These are phyloP conservation scores for Pseudonaja textilis DNA, from an alignment of 2,113 vertebrate genomes.

Conservation along the genomic window DNA sequence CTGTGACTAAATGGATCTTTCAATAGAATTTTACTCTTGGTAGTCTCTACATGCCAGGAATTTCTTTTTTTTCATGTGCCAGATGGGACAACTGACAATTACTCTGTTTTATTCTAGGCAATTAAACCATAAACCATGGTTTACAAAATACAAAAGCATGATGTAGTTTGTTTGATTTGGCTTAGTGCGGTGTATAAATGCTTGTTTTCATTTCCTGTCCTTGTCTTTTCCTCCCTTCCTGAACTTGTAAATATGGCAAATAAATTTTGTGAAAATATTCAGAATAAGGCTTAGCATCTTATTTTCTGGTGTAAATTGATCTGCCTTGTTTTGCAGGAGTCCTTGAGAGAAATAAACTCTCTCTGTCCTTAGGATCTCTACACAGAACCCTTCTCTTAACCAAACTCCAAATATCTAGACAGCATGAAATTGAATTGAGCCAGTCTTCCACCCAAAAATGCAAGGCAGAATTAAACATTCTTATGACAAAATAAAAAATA, in stretches of 20 bases:
- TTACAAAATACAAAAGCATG: not conserved
- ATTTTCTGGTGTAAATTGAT: not conserved
- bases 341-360: not conserved
- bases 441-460: not conserved
- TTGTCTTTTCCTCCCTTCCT: not conserved
- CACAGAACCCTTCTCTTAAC: not conserved
- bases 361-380: not conserved
- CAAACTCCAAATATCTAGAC: not conserved
- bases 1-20: too few relatives aligned
- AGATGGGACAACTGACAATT: too few relatives aligned
- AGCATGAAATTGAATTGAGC: not conserved
- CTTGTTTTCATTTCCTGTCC: not conserved
- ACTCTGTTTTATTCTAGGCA: not conserved
- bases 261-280: not conserved
- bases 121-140: not conserved
- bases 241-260: not conserved
- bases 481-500: not conserved
- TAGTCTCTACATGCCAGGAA: too few relatives aligned
- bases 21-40: too few relatives aligned
- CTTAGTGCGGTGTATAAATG: not conserved
- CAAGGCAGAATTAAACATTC: too few relatives aligned
- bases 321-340: not conserved
- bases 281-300: not conserved
- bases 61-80: too few relatives aligned
- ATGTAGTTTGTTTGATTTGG: not conserved